Evolutionary conservation across 2,888 invertebrate species (phyloP), one percentile per base, ranked within the genome.

Genomic region (Tupiocoris notatus): DNA sequence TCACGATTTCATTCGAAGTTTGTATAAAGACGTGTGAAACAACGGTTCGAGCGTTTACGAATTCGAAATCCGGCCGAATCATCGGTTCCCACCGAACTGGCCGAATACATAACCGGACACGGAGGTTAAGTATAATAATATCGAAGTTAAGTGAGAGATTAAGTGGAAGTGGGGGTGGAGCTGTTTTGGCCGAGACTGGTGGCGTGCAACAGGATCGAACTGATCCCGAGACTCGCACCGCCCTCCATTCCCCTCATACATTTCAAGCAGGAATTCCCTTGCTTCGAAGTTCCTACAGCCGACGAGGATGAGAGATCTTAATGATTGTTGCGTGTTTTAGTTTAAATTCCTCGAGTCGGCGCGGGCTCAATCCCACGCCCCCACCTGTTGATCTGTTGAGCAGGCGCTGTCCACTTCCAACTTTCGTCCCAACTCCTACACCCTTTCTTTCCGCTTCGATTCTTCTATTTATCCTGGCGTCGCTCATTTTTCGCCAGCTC

Each of bases 351-450:
- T 62, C 23, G 1, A 39, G 62, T 57, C 24, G 6, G 17, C 62
- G n/a, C 62, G 17, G 58, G 20, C 73, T 73, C 73, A 62, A 73
- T 73, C 73, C 73, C 73, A 73, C 73, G 73, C 73, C 73, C 73
- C 63, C 73, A 73, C 73, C 73, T 73, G 73, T 62, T 71, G 62
- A 61, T 39, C 39, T 39, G 39, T 62, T 71, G 62, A 61, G 3
- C 39, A 7, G 39, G 39, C 39, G 39, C 39, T 39, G 6, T 39
- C 39, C 39, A 39, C 6, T 7, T 39, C 12, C 39, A 12, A 39
- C 39, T 12, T 39, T 39, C 39, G 3, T 39, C 39, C 39, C 39
- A n/a, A n/a, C n/a, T n/a, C n/a, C n/a, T n/a, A 3, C 39, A 39
- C 39, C 12, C 12, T 39, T 39, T 39, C 39, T 39, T 39, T 12